Evolutionary conservation across 2,888 invertebrate genomes (phyloP), one percentile per base, ranked within the genome.

Genomic region (Drosophila cracens): DNA sequence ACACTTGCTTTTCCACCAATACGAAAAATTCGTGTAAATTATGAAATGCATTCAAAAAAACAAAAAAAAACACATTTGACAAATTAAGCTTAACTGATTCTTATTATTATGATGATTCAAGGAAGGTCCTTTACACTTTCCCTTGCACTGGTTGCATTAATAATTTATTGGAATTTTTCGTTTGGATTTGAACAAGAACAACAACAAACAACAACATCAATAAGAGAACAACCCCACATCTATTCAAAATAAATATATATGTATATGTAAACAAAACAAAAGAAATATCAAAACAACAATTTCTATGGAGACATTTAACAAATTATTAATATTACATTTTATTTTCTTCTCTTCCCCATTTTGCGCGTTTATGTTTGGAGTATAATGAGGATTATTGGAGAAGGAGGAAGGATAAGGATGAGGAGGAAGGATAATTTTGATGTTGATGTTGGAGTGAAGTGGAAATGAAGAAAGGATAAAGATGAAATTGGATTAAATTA

Each of bases 331-430:
- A 85, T 85, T 74, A 70, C 51, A 85, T 89, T 86, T 89, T 86
- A 81, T 89, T 86, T 88, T 86, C 86, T 86, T 86, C 86, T 89
- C 86, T 83, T 81, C 83, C 83, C 77, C 70, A 75, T 79, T 85
- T 85, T 82, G 70, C 86, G 86, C 89, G 89, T 89, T 82, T 89
- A 86, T 89, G 83, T 86, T 86, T 87, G 90, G 86, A 86, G 79
- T 87, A 72, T 79, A 76, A 76, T 79, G 74, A 81, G 82, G 85
- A 89, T 79, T 67, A 68, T 81, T 85, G 87, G 89, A 84, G 64
- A 62, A 76, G 76, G 82, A 82, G 63, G 72, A 83, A 79, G 83
- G 81, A 83, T 74, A 71, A 78, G 75, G 75, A 75, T 68, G 73
- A 78, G 72, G 78, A 81, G 66, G 62, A 79, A 78, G 83, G 75